Base-by-base conservation (phyloP, 53 echinoderm and acorn worm species). In the Mesocentrotus franciscanus region DNA sequence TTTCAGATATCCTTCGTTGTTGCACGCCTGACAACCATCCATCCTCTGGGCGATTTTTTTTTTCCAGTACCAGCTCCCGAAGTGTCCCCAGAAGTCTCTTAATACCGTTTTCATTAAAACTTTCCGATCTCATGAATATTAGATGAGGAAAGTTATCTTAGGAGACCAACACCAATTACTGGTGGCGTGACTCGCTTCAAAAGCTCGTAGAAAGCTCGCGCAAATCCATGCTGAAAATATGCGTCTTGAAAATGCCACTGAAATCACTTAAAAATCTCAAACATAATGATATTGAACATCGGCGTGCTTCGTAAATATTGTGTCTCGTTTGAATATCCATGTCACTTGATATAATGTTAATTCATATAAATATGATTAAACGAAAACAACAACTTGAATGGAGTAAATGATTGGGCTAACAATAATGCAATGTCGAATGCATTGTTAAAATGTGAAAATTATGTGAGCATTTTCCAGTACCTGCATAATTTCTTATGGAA, bases 51-150 rank as follows among this genome's bases (percentile, higher is more conserved):
- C 58, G 56, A 87, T 87, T 81, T 57, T 75, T 87, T 81, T 57
- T 75, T 29, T 27, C 79, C 58, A 58, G 58, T 14, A 58, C 11
- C 87, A 87, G 27, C 14, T 58, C 56, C 27, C 57, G 87, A 58
- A 55, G 91, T 90, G 91, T 58, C 20, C 61, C 91, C 66, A 58
- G 10, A 90, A 90, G 66, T 14, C 91, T 18, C 35, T 64, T 91
- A 91, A 91, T 91, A 66, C 91, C 61, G 6, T 66, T 91, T 91
- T 91, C 91, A 91, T 91, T 91, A 91, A 61, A 91, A 61, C 62
- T 91, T 35, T 66, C 64, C 15, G 14, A 61, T 35, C 62, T 91
- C 91, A 91, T 91, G 91, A 64, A 91, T 91, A 91, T 64, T 36
- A 66, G 33, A 91, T 91, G 17, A 18, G 91, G 39, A 66, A 66